Percentiles rank a stretch among this genome's conserved stretches.
phyloP scores from a whole-genome alignment of 2,888 invertebrate species.

The Drosophila anceps region DNA sequence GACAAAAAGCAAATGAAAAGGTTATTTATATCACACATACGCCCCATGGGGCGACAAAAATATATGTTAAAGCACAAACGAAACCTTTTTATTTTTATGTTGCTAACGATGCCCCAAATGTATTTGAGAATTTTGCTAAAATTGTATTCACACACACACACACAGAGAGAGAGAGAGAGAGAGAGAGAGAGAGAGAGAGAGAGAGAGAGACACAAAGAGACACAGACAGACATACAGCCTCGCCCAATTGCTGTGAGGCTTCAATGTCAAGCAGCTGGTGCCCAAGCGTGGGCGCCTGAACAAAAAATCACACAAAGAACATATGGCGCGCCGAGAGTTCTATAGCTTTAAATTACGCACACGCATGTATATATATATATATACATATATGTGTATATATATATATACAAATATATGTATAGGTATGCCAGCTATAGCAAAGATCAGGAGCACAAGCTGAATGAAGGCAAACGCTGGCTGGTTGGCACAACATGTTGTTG shows the following conservation, averaged over 20 bases:
- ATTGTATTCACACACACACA: background rate
- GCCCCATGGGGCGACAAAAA: background rate
- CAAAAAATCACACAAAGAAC: constrained; percentile 20
- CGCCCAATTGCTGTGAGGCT: constrained; percentile 4
- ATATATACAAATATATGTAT: background rate
- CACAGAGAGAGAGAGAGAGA: background rate
- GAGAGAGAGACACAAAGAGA: no score
- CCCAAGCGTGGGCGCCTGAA: constrained; percentile 11
- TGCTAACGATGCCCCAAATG: background rate
- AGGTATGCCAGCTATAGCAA: constrained; percentile 8
- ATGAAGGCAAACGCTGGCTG: background rate
- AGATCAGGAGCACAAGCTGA: constrained; percentile 36
- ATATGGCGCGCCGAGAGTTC: constrained; percentile 27
- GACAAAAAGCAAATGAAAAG: background rate
- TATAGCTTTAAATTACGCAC: constrained; percentile 31
- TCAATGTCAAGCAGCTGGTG: constrained; percentile 45
- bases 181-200: constrained; percentile 1
- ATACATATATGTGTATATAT: background rate
- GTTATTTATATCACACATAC: constrained; percentile 9
- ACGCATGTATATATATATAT: background rate
- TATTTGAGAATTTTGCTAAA: constrained; percentile 11
- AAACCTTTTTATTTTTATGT: constrained; percentile 20
- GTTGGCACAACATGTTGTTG: constrained; percentile 36
- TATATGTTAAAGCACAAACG: background rate
- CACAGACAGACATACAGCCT: constrained; percentile 2